Evolutionary conservation across 2,888 invertebrate species (phyloP).

Genomic region (Ligdia adustata): DNA sequence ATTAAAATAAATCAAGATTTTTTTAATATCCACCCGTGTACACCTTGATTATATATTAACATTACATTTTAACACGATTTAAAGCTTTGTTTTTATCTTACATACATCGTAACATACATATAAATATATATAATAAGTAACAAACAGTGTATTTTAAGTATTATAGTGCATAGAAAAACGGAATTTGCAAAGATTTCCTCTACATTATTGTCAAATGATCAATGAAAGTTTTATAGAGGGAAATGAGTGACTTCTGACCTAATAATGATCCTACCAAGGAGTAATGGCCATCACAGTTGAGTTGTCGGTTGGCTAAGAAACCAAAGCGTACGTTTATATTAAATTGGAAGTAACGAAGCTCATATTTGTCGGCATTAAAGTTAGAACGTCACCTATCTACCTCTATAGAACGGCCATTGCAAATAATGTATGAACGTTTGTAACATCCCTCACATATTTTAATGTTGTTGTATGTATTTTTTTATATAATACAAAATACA

Average conservation of each 20-base stretch:
- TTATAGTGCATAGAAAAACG: conserved; percentile 29
- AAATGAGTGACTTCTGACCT: too few relatives aligned
- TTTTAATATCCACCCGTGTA: conserved; percentile 9
- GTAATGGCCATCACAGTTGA: too few relatives aligned
- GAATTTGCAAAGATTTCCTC: conserved; percentile 47
- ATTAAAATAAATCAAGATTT: neutral
- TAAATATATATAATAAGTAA: conserved; percentile 40
- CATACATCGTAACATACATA: conserved; percentile 51
- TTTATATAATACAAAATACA: too few relatives aligned
- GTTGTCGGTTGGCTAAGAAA: too few relatives aligned
- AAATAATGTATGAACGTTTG: conserved; percentile 66
- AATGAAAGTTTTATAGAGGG: conserved; percentile 69
- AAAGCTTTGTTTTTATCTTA: conserved; percentile 78
- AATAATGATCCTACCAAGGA: too few relatives aligned
- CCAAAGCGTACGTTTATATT: too few relatives aligned
- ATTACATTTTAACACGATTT: conserved; percentile 69
- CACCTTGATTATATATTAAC: conserved; percentile 18
- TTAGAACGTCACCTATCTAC: too few relatives aligned
- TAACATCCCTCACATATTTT: conserved; percentile 56
- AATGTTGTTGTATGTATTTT: too few relatives aligned
- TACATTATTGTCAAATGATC: conserved; percentile 78
- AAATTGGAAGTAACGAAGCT: too few relatives aligned
- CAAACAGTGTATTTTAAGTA: conserved; percentile 10
- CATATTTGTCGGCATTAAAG: too few relatives aligned
- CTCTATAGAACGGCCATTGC: too few relatives aligned